Conservation (phyloP, 2,113 vertebrate genomes). For the cat (Felis catus) region DNA sequence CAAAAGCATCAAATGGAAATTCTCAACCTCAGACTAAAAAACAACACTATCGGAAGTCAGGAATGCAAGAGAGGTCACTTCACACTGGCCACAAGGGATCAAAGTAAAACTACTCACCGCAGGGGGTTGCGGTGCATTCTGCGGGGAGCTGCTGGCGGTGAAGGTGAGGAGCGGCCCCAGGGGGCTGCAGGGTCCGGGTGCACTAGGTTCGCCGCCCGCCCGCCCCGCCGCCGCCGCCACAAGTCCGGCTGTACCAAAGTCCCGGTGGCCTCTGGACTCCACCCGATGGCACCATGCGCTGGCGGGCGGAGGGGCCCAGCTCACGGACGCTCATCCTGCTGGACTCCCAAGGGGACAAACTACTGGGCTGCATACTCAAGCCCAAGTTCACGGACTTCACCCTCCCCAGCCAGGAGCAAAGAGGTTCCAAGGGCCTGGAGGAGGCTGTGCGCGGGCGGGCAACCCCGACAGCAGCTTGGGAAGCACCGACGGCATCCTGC, state of each 20-base stretch:
- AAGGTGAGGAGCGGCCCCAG: too few relatives aligned
- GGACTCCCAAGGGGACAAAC: conserved; percentile 92
- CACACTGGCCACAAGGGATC: neutral
- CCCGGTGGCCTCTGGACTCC: neutral
- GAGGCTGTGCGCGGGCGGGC: neutral
- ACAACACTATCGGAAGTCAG: neutral
- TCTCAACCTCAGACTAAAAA: neutral
- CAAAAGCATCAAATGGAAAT: neutral
- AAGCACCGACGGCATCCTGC: conserved; percentile 90
- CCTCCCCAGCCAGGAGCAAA: conserved; percentile 91
- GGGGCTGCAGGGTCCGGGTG: too few relatives aligned
- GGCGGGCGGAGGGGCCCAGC: conserved; percentile 94
- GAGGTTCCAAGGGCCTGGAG: conserved; percentile 85
- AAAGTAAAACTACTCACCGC: neutral
- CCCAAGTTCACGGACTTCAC: conserved; percentile 95
- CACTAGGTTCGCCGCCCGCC: too few relatives aligned
- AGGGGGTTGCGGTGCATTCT: neutral
- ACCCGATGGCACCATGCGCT: conserved; percentile 84
- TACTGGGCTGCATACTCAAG: conserved; percentile 93
- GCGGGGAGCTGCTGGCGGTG: neutral
- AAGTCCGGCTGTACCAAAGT: too few relatives aligned
- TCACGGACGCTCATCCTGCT: conserved; percentile 94
- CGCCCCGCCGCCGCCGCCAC: too few relatives aligned
- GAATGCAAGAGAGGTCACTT: neutral
- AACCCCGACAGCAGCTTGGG: conserved; percentile 84